Percentiles rank a stretch among this genome's conserved stretches.
Conservation (phyloP, 1,140 invertebrate species). For the Papilio machaon region DNA sequence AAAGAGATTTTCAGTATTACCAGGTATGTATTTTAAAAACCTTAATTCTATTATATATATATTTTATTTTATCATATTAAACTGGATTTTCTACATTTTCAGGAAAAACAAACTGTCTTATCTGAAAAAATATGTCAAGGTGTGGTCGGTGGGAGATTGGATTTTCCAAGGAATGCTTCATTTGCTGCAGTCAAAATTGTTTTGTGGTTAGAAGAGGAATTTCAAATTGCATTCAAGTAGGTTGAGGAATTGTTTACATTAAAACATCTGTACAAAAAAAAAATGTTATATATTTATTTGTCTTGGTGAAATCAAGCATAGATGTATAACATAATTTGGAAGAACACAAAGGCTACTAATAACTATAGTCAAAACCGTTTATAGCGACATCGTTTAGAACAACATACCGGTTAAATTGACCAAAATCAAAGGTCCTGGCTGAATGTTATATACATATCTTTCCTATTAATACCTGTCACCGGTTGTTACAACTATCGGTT, state of each 20-base stretch:
- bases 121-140: slow-evolving; percentile 88
- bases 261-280: too few relatives aligned
- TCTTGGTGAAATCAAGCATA: too few relatives aligned
- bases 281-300: too few relatives aligned
- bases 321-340: too few relatives aligned
- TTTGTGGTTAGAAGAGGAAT: slow-evolving; percentile 89
- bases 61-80: background rate
- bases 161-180: slow-evolving; percentile 90
- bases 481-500: too few relatives aligned
- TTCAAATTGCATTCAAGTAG: slow-evolving; percentile 81
- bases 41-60: background rate
- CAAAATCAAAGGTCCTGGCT: too few relatives aligned
- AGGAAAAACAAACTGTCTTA: slow-evolving; percentile 88
- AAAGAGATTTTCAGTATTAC: slow-evolving; percentile 91
- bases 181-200: slow-evolving; percentile 91
- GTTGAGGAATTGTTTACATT: slow-evolving; percentile 36
- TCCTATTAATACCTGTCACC: too few relatives aligned
- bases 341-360: too few relatives aligned
- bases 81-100: slow-evolving; percentile 21
- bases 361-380: too few relatives aligned
- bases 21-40: slow-evolving; percentile 84
- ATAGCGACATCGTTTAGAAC: too few relatives aligned
- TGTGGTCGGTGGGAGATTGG: slow-evolving; percentile 88
- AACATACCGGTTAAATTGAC: too few relatives aligned
- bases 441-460: too few relatives aligned